Evolutionary conservation across 2,888 invertebrate species (phyloP).

Genomic region (Rugalucina vietnamica): DNA sequence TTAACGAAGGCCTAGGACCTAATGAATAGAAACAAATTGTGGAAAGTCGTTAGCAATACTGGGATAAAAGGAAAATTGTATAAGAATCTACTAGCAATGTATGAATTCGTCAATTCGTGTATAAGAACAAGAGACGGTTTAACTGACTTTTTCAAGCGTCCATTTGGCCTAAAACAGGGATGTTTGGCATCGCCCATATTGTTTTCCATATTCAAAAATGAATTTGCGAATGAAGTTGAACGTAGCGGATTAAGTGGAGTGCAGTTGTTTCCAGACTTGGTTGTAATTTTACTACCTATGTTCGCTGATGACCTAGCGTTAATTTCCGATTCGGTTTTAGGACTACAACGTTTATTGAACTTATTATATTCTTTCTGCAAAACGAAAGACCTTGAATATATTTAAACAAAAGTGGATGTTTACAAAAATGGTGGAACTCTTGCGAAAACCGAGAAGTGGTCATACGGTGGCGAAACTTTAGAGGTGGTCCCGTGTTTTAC

Average conservation of each 20-base stretch:
- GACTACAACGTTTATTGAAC: conserved; percentile 43
- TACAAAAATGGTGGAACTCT: conserved; percentile 46
- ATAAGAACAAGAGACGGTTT: background rate
- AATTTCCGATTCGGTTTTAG: conserved; percentile 35
- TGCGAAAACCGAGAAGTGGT: conserved; percentile 38
- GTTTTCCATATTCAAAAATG: conserved; percentile 32
- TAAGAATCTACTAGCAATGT: conserved; percentile 3
- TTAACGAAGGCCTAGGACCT: background rate
- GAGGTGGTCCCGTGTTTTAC: conserved; percentile 28
- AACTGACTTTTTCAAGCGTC: conserved; percentile 22
- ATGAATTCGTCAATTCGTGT: conserved; percentile 21
- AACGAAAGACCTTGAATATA: conserved; percentile 29
- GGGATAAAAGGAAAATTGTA: background rate
- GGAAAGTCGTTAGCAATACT: background rate
- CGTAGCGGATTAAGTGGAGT: conserved; percentile 14
- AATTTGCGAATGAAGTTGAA: background rate
- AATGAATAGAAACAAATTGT: background rate
- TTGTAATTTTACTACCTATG: conserved; percentile 29
- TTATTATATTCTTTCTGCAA: conserved; percentile 33
- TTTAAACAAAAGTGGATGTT: conserved; percentile 39
- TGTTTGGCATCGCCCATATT: conserved; percentile 24
- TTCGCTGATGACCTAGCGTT: conserved; percentile 56
- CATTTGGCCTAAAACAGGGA: conserved; percentile 29
- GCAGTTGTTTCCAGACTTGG: conserved; percentile 24
- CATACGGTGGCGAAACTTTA: conserved; percentile 11